Evolutionary conservation across 2,888 invertebrate genomes (phyloP), one percentile per base, ranked within the genome.

Genomic region (Epinotia ramella): DNA sequence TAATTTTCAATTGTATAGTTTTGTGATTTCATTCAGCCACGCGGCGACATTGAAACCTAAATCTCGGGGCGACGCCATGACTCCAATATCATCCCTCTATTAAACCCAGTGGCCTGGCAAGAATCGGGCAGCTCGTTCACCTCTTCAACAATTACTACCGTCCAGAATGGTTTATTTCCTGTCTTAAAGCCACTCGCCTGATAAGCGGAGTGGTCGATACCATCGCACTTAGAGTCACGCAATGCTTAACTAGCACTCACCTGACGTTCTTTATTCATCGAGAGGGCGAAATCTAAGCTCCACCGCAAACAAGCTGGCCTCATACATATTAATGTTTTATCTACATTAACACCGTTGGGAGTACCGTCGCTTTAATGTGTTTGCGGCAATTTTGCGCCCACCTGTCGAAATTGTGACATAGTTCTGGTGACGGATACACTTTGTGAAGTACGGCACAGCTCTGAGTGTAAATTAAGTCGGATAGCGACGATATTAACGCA

Each of bases 301-400:
- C 86, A 80, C 89, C 88, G 84, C 90, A 91, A 91, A 91, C 92
- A 92, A 89, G 89, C 84, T 81, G 81, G 80, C 78, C 87, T 93
- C 92, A 93, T 93, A 90, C 93, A 93, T 93, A 92, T 93, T 93
- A 90, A 93, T 93, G 89, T 87, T 88, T 89, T 90, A 90, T 91
- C 88, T 89, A 89, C 92, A 89, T 90, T 90, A 87, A 87, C 86
- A 84, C 86, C 84, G 84, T 79, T 81, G 84, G 83, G 86, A 88
- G 86, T 84, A 84, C 83, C 79, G 78, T 77, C 84, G 85, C 84
- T 86, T 87, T 89, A 90, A 89, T 89, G 90, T 90, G 87, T 90
- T 90, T 88, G 85, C 83, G 88, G 87, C 87, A 87, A 86, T 87
- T 88, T 85, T 85, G 86, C 86, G 88, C 86, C 86, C 86, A 88